A percentile compares a stretch with the other conserved stretches of the same genome.
These are phyloP conservation scores for Shargacucullia verbasci DNA, from an alignment of 2,888 invertebrate genomes.

Conservation along the genomic window DNA sequence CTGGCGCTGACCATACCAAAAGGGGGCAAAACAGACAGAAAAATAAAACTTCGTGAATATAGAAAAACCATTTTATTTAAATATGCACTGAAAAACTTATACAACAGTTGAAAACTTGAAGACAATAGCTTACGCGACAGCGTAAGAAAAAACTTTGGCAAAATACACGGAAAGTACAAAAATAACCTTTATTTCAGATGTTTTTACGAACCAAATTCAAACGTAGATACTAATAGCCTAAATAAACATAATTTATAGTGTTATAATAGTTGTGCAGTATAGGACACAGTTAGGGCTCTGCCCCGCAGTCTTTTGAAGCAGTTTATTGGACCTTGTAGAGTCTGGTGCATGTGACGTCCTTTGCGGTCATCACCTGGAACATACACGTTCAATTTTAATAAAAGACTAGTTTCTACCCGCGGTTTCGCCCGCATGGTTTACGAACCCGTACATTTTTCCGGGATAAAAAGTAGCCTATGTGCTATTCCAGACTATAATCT, in stretches of 20 bases:
- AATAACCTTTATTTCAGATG: constrained; percentile 64
- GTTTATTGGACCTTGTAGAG: constrained; percentile 91
- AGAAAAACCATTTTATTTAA: constrained; percentile 76
- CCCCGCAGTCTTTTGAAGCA: constrained; percentile 76
- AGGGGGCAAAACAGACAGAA: too few species aligned
- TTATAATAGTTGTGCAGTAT: constrained; percentile 77
- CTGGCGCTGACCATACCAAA: too few species aligned
- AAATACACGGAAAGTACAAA: constrained; percentile 73
- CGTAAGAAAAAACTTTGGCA: constrained; percentile 69
- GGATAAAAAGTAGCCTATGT: too few species aligned
- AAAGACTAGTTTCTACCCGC: too few species aligned
- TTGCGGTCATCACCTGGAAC: constrained; percentile 92
- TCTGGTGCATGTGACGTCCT: constrained; percentile 92
- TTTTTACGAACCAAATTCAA: constrained; percentile 60
- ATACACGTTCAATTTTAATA: constrained; percentile 25
- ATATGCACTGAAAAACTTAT: constrained; percentile 85
- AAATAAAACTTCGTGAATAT: too few species aligned
- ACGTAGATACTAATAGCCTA: constrained; percentile 62
- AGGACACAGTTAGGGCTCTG: constrained; percentile 62
- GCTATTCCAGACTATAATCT: too few species aligned
- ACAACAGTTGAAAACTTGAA: constrained; percentile 73
- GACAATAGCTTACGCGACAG: constrained; percentile 54
- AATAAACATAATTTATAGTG: constrained; percentile 75
- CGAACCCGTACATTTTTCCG: too few species aligned
- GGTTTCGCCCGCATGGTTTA: too few species aligned